A percentile compares a stretch with the other conserved stretches of the same genome.
Conservation (phyloP, 2,797 vertebrate species). For the Trachops cirrhosus region DNA sequence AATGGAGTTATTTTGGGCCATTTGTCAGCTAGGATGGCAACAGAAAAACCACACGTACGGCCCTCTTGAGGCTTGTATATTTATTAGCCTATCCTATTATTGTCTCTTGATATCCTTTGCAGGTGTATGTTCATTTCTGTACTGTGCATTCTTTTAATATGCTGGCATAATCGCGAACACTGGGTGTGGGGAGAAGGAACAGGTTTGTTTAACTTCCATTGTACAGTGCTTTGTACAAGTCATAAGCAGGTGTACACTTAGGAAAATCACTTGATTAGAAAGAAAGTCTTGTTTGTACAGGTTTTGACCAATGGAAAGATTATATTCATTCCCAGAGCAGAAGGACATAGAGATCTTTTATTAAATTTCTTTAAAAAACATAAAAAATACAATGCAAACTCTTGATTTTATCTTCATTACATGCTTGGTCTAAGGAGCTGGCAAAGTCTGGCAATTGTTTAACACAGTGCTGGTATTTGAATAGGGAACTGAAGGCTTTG, state of each 20-base stretch:
- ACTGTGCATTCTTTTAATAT: background rate
- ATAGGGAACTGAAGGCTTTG: constrained; percentile 3
- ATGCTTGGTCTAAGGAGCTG: constrained; percentile 1
- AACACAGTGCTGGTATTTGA: constrained; percentile 24
- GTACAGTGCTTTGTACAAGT: background rate
- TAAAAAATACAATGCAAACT: background rate
- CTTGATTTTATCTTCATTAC: constrained; percentile 2
- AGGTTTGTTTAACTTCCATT: constrained; percentile 18
- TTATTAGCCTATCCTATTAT: constrained; percentile 23
- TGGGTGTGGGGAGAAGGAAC: background rate
- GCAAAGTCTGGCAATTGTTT: constrained; percentile 5
- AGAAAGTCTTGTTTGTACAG: background rate
- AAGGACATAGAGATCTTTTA: background rate
- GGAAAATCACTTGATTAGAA: background rate
- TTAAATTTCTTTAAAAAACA: background rate
- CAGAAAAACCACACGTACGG: background rate
- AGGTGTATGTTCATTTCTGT: background rate
- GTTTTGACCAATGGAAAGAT: background rate
- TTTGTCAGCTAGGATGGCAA: constrained; percentile 50
- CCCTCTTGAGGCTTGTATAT: constrained; percentile 46
- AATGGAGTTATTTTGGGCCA: constrained; percentile 41
- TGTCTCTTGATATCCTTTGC: background rate
- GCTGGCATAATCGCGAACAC: background rate
- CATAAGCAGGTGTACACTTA: constrained; percentile 19
- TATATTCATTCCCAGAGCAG: background rate